A percentile compares a stretch with the other conserved stretches of the same genome.
Evolutionary conservation across 2,113 vertebrate genomes (phyloP).

Genomic region (Peucedramus taeniatus): DNA sequence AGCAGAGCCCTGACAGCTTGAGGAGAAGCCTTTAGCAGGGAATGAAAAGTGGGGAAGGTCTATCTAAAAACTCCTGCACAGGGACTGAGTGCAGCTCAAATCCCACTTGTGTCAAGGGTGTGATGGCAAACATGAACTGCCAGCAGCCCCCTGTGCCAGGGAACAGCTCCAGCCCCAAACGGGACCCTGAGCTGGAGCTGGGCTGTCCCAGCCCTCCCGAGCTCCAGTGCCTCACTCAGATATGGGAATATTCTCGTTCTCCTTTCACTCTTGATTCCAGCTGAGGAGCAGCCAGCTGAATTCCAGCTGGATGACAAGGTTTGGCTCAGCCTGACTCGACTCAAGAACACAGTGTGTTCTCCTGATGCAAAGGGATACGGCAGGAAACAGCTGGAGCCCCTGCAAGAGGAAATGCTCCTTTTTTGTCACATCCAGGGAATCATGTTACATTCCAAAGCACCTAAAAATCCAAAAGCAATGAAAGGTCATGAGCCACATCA

Average conservation of each 20-base stretch:
- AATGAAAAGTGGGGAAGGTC: background rate
- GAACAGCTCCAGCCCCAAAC: accelerated
- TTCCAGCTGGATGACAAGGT: background rate
- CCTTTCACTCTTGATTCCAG: background rate
- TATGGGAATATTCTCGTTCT: accelerated
- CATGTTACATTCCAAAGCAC: background rate
- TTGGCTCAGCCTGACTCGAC: background rate
- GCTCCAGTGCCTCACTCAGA: accelerated
- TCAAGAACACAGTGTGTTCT: background rate
- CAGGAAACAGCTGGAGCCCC: background rate
- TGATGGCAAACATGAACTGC: background rate
- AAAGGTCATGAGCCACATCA: background rate
- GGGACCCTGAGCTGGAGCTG: background rate
- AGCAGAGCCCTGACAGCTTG: background rate
- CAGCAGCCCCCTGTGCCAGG: background rate
- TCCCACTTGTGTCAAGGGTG: background rate
- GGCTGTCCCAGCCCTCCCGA: background rate
- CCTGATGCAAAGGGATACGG: background rate
- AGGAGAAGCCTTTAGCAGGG: background rate
- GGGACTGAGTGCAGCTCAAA: background rate
- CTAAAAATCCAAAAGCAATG: background rate
- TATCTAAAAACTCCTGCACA: background rate
- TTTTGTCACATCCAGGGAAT: background rate
- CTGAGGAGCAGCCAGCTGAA: background rate
- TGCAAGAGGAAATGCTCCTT: background rate